Evolutionary conservation across 2,797 vertebrate genomes (phyloP).

Genomic region (Falco cherrug): DNA sequence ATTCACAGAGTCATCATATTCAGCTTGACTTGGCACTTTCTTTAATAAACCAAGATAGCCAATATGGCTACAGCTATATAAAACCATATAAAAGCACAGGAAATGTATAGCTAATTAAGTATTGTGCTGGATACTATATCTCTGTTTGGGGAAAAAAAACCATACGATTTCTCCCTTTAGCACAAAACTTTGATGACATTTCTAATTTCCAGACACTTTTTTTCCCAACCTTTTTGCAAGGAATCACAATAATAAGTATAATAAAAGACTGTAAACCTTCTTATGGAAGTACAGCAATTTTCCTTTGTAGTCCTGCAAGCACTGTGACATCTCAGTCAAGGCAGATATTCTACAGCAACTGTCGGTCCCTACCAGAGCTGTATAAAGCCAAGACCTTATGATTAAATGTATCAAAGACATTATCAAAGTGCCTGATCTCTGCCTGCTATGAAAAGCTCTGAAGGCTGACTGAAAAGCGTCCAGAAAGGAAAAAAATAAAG

Average conservation of each 20-base stretch:
- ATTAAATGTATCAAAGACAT: neutral
- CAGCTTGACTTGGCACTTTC: neutral
- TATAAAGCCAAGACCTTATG: neutral
- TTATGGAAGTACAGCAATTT: neutral
- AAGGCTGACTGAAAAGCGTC: neutral
- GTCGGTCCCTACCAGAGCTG: neutral
- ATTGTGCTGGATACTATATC: neutral
- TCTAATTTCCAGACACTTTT: neutral
- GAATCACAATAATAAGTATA: neutral
- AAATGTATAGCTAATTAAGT: neutral
- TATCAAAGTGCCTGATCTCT: neutral
- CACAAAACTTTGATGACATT: neutral
- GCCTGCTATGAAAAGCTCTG: neutral
- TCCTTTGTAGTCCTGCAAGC: neutral
- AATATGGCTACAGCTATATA: neutral
- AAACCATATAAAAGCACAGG: neutral
- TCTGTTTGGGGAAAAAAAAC: neutral
- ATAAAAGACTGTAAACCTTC: neutral
- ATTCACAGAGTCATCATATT: neutral
- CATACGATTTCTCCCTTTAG: neutral
- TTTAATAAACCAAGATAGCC: neutral
- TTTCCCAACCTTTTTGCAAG: neutral
- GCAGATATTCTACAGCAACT: neutral
- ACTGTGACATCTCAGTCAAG: neutral
- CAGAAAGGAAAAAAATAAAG: too few relatives aligned